phyloP scores from a whole-genome alignment of 2,888 invertebrate species.

The Copidosoma aretas region DNA sequence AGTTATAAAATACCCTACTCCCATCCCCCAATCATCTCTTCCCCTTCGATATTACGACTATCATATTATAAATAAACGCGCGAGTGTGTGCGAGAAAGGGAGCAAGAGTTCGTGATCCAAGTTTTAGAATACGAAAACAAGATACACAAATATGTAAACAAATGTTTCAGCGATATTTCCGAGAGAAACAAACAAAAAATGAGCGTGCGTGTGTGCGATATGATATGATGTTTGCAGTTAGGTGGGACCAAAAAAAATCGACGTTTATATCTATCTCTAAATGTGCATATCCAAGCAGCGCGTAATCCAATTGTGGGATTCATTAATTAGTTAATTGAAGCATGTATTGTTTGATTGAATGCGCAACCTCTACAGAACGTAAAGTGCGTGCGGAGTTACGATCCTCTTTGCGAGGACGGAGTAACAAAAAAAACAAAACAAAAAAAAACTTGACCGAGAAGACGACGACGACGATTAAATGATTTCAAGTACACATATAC shows the following conservation, averaged over 20 bases:
- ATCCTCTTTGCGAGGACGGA: conserved; percentile 45
- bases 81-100: not conserved
- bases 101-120: conserved; percentile 24
- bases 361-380: not conserved
- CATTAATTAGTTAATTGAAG: conserved; percentile 58
- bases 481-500: conserved; percentile 45
- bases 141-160: conserved; percentile 25
- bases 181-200: conserved; percentile 34
- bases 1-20: not conserved
- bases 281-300: conserved; percentile 63
- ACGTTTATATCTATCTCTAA: conserved; percentile 59
- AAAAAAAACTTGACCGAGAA: conserved; percentile 31
- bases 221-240: conserved; percentile 61
- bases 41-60: not conserved
- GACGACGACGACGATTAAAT: conserved; percentile 53
- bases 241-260: conserved; percentile 63
- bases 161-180: conserved; percentile 20
- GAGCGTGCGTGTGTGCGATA: conserved; percentile 56
- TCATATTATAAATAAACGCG: conserved; percentile 24
- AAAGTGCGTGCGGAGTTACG: too few species aligned
- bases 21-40: not conserved
- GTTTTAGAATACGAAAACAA: conserved; percentile 20
- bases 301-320: conserved; percentile 61
- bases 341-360: conserved; percentile 58
- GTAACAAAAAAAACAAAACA: too few species aligned